Evolutionary conservation across 2,113 vertebrate species (phyloP).

Genomic region (Entomyzon cyanotis): DNA sequence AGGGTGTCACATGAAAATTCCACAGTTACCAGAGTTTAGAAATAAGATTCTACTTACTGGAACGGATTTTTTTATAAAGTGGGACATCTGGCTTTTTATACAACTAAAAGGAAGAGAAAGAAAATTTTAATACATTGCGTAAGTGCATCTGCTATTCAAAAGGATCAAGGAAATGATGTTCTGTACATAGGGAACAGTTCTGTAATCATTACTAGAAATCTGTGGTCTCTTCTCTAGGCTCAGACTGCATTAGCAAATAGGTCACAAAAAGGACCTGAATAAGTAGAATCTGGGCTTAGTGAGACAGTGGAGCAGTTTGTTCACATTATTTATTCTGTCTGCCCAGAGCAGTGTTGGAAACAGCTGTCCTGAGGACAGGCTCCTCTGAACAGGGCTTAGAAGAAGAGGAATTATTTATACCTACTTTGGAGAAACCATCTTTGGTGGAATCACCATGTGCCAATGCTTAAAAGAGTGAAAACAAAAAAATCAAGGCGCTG

Average conservation of each 20-base stretch:
- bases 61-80: constrained; percentile 98
- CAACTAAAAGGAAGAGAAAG: constrained; percentile 78
- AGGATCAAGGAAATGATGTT: neutral
- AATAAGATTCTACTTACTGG: constrained; percentile 84
- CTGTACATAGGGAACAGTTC: neutral
- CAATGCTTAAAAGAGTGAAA: neutral
- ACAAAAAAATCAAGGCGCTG: neutral
- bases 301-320: neutral
- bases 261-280: neutral
- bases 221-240: neutral
- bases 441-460: neutral
- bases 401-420: neutral
- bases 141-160: constrained; percentile 11
- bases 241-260: neutral
- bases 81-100: constrained; percentile 98
- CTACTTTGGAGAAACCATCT: neutral
- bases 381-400: neutral
- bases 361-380: neutral
- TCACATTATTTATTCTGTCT: neutral
- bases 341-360: neutral
- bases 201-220: neutral
- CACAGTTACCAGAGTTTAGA: neutral
- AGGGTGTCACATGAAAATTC: neutral
- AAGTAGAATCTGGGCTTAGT: neutral
- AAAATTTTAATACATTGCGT: constrained; percentile 24